Conservation (phyloP, 2,113 vertebrate genomes). For the Ranitomeya variabilis region DNA sequence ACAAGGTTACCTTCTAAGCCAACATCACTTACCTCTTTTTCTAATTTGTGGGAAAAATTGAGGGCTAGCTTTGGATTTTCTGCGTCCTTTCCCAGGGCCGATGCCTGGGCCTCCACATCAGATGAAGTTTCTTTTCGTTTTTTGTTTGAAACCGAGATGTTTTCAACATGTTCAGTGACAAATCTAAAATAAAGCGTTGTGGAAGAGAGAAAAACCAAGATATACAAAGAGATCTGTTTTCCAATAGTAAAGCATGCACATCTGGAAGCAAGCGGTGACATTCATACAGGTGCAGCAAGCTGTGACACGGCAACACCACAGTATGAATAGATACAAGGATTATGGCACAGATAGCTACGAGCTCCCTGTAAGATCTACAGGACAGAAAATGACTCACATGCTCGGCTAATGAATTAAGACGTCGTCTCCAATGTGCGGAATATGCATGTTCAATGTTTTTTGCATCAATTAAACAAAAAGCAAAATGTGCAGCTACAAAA, state of each 20-base stretch:
- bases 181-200: conserved; percentile 66
- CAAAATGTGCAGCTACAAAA: conserved; percentile 34
- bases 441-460: neutral
- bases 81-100: conserved; percentile 64
- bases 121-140: conserved; percentile 77
- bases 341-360: neutral
- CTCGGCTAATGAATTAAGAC: neutral
- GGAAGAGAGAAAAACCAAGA: neutral
- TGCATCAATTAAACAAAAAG: neutral
- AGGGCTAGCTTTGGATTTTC: conserved; percentile 70
- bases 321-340: neutral
- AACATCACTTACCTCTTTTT: conserved; percentile 71
- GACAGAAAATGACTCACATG: neutral
- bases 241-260: neutral
- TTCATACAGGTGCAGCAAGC: neutral
- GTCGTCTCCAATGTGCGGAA: neutral
- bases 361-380: no score
- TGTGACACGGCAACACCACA: conserved; percentile 6
- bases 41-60: conserved; percentile 74
- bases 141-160: conserved; percentile 73
- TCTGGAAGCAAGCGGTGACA: neutral
- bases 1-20: no score
- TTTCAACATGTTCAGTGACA: conserved; percentile 77
- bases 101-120: conserved; percentile 72
- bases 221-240: neutral